These are phyloP conservation scores for Sminthopsis crassicaudata DNA, from an alignment of 2,113 vertebrate species.

Conservation along the genomic window DNA sequence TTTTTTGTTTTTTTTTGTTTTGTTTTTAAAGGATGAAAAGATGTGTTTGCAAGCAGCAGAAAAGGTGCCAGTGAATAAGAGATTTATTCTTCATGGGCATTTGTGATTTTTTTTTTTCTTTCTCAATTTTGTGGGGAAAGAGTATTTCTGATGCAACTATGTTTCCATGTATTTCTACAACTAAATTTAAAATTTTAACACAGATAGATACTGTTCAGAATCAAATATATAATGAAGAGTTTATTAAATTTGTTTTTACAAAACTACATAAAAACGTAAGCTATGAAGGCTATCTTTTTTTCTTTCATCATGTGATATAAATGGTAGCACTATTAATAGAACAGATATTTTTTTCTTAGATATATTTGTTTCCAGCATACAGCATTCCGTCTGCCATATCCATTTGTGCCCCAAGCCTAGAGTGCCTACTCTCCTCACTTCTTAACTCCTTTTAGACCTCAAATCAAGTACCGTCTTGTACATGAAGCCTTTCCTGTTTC, in stretches of 20 bases:
- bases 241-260: conserved; percentile 31
- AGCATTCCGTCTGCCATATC: background rate
- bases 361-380: conserved; percentile 14
- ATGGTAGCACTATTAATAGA: conserved; percentile 40
- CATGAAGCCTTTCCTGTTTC: background rate
- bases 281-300: conserved; percentile 39
- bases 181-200: conserved; percentile 56
- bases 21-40: background rate
- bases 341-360: conserved; percentile 1
- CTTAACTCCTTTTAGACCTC: background rate
- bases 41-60: background rate
- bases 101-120: conserved; percentile 17
- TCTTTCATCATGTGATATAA: conserved; percentile 26
- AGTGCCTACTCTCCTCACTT: background rate
- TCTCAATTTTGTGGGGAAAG: conserved; percentile 20
- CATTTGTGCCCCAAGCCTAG: background rate
- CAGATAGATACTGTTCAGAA: conserved; percentile 45
- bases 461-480: background rate
- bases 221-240: conserved; percentile 13
- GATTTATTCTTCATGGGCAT: conserved; percentile 52
- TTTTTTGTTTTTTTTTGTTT: background rate
- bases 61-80: background rate
- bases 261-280: conserved; percentile 34
- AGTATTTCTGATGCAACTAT: conserved; percentile 36
- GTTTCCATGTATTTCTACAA: conserved; percentile 27